Base-by-base conservation (phyloP, 2,888 invertebrate genomes). In the Ceraclea dissimilis region DNA sequence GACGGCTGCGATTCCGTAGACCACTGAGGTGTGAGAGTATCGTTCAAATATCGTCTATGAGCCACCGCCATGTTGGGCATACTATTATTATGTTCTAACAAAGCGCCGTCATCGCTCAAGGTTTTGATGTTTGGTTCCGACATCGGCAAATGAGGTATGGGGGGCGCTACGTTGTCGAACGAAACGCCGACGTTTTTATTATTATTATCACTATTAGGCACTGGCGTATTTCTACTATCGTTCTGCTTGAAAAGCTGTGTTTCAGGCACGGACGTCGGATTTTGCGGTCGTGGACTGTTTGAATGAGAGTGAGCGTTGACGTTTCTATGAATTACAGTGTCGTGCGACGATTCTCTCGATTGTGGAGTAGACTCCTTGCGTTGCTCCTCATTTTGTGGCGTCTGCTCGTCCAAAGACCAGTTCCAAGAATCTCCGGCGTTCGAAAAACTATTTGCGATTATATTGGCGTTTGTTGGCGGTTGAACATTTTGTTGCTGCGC, bases 1-100 rank as follows among this genome's bases (percentile, higher is more conserved):
- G 82, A 83, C 70, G 81, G 77, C 67, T 83, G 82, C 33, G 83
- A 83, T 66, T 84, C 84, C 54, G 80, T 80, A 4, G 83, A 83
- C 83, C 83, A 83, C 63, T 83, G 83, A 2, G 82, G 82, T 18
- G 82, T 62, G 58, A 63, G 57, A 56, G 52, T 59, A 51, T 63
- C 65, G 56, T 33, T 66, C 63, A 75, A 71, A 57, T 73, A 70
- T 44, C 74, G 69, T 13, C 13, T 39, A 33, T 74, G 17, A 13
- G 44, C 76, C 49, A 73, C 62, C 44, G 71, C 76, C 64, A 77
- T 69, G 65, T 74, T 78, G 53, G 73, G 79, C 63, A 74, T 18
- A 44, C 20, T 19, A 50, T 52, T 70, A 51, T 56, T 69, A 58
- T 66, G 70, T 59, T 73, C 77, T 62, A 71, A 72, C 5, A 74